phyloP scores from a whole-genome alignment of 1,140 invertebrate genomes.

The Drosophila lowei region DNA sequence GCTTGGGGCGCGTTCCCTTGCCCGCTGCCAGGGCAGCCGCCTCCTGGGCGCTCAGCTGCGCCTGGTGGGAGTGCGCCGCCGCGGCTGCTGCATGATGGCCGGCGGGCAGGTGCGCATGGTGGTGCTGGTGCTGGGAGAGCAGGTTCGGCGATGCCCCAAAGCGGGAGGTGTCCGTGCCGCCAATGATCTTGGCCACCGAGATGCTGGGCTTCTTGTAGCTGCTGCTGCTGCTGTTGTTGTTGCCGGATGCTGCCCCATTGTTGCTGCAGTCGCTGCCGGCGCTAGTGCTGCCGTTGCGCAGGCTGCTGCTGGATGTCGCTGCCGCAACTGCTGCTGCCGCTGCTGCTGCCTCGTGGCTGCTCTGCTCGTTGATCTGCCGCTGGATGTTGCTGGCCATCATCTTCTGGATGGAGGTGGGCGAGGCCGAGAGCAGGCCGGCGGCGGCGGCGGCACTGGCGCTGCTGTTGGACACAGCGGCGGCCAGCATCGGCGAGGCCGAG shows the following conservation, averaged over 20 bases:
- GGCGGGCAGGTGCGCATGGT: conserved; percentile 61
- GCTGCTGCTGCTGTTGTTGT: conserved; percentile 22
- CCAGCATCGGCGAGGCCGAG: conserved; percentile 70
- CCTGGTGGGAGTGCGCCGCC: conserved; percentile 12
- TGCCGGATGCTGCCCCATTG: conserved; percentile 25
- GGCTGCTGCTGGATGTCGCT: conserved; percentile 7
- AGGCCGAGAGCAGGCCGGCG: conserved; percentile 77
- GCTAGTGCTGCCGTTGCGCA: conserved; percentile 58
- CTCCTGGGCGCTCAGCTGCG: conserved; percentile 71
- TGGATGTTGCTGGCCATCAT: conserved; percentile 95
- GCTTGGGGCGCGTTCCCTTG: conserved; percentile 94
- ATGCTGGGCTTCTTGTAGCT: conserved; percentile 83
- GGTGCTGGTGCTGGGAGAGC: conserved; percentile 78
- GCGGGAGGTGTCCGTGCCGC: conserved; percentile 85
- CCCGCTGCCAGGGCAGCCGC: conserved; percentile 86
- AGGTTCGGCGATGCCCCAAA: conserved; percentile 83
- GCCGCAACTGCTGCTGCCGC: conserved; percentile 30
- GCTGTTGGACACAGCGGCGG: conserved; percentile 69
- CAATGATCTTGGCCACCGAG: conserved; percentile 85
- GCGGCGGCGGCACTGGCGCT: conserved; percentile 9
- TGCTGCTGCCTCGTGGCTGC: conserved; percentile 44
- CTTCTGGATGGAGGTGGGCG: conserved; percentile 86
- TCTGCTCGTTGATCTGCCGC: conserved; percentile 91
- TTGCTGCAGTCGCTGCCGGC: conserved; percentile 85
- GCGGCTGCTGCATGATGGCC: conserved; percentile 76